Evolutionary conservation across 2,888 invertebrate genomes (phyloP).

Genomic region (Gari tellinella): DNA sequence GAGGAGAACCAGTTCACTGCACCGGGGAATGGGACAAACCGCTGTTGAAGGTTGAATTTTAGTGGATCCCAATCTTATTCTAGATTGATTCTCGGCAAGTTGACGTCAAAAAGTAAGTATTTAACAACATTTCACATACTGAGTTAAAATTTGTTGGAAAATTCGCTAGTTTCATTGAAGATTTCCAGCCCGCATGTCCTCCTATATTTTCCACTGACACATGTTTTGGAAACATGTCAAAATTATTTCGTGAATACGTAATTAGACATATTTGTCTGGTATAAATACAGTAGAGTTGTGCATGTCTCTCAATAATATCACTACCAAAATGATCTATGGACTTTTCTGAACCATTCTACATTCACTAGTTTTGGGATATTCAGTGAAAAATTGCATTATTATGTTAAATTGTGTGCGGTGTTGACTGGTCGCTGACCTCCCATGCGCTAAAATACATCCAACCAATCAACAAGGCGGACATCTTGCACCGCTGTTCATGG

Average conservation of each 20-base stretch:
- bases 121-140: neutral
- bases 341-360: slow-evolving; percentile 16
- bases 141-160: slow-evolving; percentile 8
- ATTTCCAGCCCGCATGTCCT: slow-evolving; percentile 33
- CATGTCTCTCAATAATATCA: neutral
- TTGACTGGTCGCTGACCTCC: neutral
- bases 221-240: slow-evolving; percentile 61
- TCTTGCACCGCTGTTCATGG: slow-evolving; percentile 1
- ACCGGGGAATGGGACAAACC: no score
- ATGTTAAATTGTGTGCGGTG: neutral
- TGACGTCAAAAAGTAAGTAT: slow-evolving; percentile 7
- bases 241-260: slow-evolving; percentile 28
- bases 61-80: no score
- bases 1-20: no score
- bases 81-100: slow-evolving; percentile 12
- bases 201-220: slow-evolving; percentile 39
- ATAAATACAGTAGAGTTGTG: slow-evolving; percentile 7
- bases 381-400: slow-evolving; percentile 3
- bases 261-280: slow-evolving; percentile 12
- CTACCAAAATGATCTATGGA: neutral
- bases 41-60: no score
- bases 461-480: slow-evolving; percentile 23
- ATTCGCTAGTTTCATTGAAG: slow-evolving; percentile 50
- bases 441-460: slow-evolving; percentile 20
- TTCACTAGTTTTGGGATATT: slow-evolving; percentile 1